Percentiles rank a stretch among this genome's conserved stretches.
Conservation (phyloP, 1,140 invertebrate species). For the Lasioglossum baleicum region DNA sequence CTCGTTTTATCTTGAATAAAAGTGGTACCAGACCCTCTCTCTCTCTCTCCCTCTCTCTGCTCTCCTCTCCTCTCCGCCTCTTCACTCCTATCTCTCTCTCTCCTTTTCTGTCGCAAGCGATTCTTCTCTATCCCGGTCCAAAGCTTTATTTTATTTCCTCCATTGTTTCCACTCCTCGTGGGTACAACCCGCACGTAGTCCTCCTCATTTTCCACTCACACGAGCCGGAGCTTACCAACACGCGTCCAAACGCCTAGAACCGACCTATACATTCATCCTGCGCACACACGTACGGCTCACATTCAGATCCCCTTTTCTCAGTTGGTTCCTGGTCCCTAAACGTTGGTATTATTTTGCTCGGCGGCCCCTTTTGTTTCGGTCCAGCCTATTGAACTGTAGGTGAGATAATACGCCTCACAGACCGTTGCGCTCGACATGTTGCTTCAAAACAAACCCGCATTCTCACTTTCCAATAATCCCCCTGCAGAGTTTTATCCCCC, state of each 20-base stretch:
- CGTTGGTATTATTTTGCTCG: slow-evolving; percentile 76
- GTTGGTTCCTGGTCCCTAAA: slow-evolving; percentile 68
- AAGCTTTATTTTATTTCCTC: slow-evolving; percentile 77
- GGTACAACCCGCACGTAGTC: slow-evolving; percentile 60
- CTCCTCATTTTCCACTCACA: slow-evolving; percentile 69
- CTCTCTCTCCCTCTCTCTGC: slow-evolving; percentile 20
- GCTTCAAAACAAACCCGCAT: slow-evolving; percentile 69
- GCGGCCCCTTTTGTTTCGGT: slow-evolving; percentile 75
- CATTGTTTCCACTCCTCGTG: slow-evolving; percentile 72
- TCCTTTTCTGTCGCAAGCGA: slow-evolving; percentile 10
- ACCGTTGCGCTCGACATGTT: slow-evolving; percentile 65
- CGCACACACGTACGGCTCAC: slow-evolving; percentile 53
- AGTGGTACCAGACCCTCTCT: slow-evolving; percentile 28
- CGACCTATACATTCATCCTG: slow-evolving; percentile 11
- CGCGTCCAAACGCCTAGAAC: slow-evolving; percentile 27
- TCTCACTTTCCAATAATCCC: slow-evolving; percentile 67
- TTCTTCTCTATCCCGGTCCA: slow-evolving; percentile 47
- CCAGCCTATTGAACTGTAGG: slow-evolving; percentile 74
- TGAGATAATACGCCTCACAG: slow-evolving; percentile 72
- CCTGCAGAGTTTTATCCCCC: slow-evolving; percentile 54
- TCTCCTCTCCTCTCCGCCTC: not conserved
- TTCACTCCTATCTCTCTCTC: not conserved
- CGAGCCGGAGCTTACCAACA: slow-evolving; percentile 43
- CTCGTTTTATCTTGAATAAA: slow-evolving; percentile 65
- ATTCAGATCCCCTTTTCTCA: slow-evolving; percentile 69